Evolutionary conservation across 2,888 invertebrate species (phyloP), one percentile per base, ranked within the genome.

Genomic region (Pseudeuparius sepicola): DNA sequence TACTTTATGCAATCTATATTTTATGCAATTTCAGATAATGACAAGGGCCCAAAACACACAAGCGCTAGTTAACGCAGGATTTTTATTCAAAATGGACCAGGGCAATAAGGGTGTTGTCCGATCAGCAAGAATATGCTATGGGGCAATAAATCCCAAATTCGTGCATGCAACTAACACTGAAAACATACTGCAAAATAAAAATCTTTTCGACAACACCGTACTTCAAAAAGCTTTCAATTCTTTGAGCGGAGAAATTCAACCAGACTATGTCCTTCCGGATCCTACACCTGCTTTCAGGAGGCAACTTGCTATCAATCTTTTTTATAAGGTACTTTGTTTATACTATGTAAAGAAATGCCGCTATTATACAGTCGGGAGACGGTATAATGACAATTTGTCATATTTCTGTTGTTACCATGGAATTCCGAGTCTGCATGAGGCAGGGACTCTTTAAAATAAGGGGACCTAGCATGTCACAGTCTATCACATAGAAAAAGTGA

Each of bases 321-420:
- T 88, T 52, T 89, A 86, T 56, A 87, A 85, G 70, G 83, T 79
- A 56, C 47, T 25, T 9, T n/a, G n/a, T n/a, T n/a, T n/a, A n/a
- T n/a, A n/a, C n/a, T n/a, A n/a, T n/a, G n/a, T n/a, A n/a, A n/a
- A n/a, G n/a, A n/a, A n/a, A n/a, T n/a, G n/a, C n/a, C n/a, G n/a
- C n/a, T n/a, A n/a, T n/a, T n/a, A n/a, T n/a, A n/a, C n/a, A n/a
- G n/a, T n/a, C n/a, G n/a, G n/a, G n/a, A n/a, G n/a, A n/a, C n/a
- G n/a, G n/a, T n/a, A n/a, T n/a, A n/a, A n/a, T n/a, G n/a, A n/a
- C n/a, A n/a, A n/a, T n/a, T n/a, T n/a, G n/a, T n/a, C n/a, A n/a
- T n/a, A n/a, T n/a, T n/a, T n/a, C n/a, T n/a, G n/a, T n/a, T n/a
- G n/a, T n/a, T n/a, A n/a, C n/a, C n/a, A n/a, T n/a, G n/a, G n/a